Evolutionary conservation across 92 coral and sea anemone genomes (phyloP), one percentile per base, ranked within the genome.

Genomic region (Siderastrea siderea): DNA sequence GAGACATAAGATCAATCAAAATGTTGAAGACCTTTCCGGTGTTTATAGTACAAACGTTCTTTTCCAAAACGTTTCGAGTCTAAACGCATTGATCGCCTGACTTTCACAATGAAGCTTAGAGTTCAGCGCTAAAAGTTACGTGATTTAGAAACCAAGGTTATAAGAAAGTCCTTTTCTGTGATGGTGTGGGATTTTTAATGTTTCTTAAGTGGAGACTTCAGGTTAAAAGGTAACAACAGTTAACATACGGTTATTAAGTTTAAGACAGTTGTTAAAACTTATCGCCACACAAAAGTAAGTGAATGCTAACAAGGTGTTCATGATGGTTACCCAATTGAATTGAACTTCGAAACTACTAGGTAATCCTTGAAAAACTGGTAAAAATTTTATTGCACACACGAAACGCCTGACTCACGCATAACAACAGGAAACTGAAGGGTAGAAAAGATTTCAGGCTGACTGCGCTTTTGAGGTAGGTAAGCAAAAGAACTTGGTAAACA

Each of bases 311-410:
- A 19, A 84, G 80, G 72, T 84, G 80, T 60, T 38, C 60, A 74
- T 49, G 63, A 73, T 17, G 61, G 43, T 62, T 49, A 13, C 3
- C 64, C 72, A 74, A 62, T 52, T 45, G 60, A 46, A 46, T 70
- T 48, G 52, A 61, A 70, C 78, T 79, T 65, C 84, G 70, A 82
- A 70, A 50, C 77, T 49, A 59, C 85, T 54, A 68, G 61, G 80
- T 73, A 84, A 84, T 72, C 79, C 87, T 13, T 64, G 26, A 63
- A 72, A 77, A 44, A 44, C 71, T 26, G 8, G 72, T 84, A 59
- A 84, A 84, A 84, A 57, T 73, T 84, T 84, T 61, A 84, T 84
- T 60, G 62, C 73, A 52, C 48, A 81, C 65, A 67, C 76, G 85
- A 81, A 52, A 68, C 43, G 71, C 71, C 87, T 84, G 80, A 19